phyloP scores from a whole-genome alignment of 2,888 invertebrate genomes.

The Steromphala cineraria region DNA sequence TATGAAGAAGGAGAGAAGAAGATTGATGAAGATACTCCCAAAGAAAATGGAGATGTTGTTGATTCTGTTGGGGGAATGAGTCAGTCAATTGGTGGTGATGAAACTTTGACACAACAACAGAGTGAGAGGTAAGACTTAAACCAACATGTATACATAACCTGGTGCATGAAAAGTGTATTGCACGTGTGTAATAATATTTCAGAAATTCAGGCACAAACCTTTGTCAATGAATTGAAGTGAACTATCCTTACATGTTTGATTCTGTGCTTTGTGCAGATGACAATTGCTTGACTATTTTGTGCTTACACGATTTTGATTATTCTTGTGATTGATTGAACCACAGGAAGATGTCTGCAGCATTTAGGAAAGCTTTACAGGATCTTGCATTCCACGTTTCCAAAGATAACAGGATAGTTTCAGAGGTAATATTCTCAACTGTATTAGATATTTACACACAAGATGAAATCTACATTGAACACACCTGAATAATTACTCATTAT shows the following conservation, averaged over 20 bases:
- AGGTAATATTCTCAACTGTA: slow-evolving; percentile 55
- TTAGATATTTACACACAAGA: not conserved
- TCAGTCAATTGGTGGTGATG: not conserved
- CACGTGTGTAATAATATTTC: not conserved
- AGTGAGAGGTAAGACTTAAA: not conserved
- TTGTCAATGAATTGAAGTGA: too few relatives aligned
- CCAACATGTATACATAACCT: too few relatives aligned
- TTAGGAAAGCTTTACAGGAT: slow-evolving; percentile 78
- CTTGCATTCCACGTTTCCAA: slow-evolving; percentile 73
- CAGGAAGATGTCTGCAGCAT: slow-evolving; percentile 78
- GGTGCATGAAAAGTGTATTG: not conserved
- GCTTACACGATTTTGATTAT: not conserved
- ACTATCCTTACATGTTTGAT: too few relatives aligned
- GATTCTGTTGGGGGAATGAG: slow-evolving; percentile 21
- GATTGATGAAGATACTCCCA: not conserved
- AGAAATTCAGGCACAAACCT: too few relatives aligned
- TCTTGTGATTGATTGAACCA: not conserved
- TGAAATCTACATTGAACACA: too few relatives aligned
- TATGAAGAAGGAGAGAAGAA: not conserved
- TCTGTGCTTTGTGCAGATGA: too few relatives aligned
- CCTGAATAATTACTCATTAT: too few relatives aligned
- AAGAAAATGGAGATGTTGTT: slow-evolving; percentile 24
- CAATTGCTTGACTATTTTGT: too few relatives aligned
- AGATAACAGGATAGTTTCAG: slow-evolving; percentile 73
- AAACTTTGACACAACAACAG: not conserved